Percentiles rank a stretch among this genome's conserved stretches.
Conservation (phyloP, 2,797 vertebrate genomes). For the Chaetophractus vellerosus region DNA sequence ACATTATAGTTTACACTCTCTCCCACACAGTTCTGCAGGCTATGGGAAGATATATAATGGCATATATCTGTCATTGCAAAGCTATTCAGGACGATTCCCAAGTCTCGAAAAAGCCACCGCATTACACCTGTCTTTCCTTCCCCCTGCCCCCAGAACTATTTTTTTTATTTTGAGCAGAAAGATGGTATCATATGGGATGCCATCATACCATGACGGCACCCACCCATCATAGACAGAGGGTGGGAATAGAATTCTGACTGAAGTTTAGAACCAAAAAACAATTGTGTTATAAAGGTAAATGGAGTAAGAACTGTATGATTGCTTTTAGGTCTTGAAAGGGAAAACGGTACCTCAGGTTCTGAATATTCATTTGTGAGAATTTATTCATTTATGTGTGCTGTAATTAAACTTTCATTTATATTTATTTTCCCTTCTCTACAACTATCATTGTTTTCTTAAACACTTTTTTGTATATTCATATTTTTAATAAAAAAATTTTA, state of each 20-base stretch:
- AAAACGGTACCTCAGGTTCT: conserved; percentile 47
- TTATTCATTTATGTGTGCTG: conserved; percentile 43
- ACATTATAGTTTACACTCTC: too few species aligned
- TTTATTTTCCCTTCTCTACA: conserved; percentile 39
- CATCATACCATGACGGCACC: too few species aligned
- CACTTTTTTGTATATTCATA: conserved; percentile 30
- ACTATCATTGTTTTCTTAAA: conserved; percentile 31
- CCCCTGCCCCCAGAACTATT: too few species aligned
- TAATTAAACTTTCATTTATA: conserved; percentile 56
- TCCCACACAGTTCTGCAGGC: too few species aligned
- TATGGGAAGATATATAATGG: too few species aligned
- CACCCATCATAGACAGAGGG: neutral
- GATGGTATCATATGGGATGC: too few species aligned
- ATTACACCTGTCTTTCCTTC: too few species aligned
- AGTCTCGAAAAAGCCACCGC: too few species aligned
- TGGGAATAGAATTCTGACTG: neutral
- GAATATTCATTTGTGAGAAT: neutral
- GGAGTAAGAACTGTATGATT: neutral
- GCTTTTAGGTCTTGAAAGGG: conserved; percentile 52
- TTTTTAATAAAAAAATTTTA: conserved; percentile 49
- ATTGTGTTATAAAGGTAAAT: conserved; percentile 48
- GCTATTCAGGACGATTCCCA: too few species aligned
- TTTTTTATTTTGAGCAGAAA: neutral
- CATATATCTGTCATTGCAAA: too few species aligned
- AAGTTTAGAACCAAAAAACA: conserved; percentile 19